These are phyloP conservation scores for Chloroceryle inda DNA, from an alignment of 2,797 vertebrate species.

Conservation along the genomic window DNA sequence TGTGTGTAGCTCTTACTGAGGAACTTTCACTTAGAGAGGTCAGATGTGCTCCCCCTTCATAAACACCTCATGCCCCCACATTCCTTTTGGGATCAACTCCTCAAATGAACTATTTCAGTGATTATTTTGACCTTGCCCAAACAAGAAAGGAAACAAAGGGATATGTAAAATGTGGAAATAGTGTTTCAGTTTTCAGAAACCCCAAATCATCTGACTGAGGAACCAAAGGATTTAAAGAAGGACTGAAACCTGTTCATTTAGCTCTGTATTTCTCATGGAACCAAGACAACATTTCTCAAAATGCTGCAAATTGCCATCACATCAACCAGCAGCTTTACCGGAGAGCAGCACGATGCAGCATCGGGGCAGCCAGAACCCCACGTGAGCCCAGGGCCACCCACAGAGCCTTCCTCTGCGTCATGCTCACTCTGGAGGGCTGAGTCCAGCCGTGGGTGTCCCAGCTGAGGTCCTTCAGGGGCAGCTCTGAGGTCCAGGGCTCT, in stretches of 20 bases:
- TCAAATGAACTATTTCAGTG: neutral
- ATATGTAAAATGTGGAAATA: neutral
- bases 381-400: neutral
- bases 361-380: neutral
- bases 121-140: neutral
- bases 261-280: neutral
- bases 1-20: neutral
- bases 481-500: neutral
- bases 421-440: accelerated
- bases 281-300: accelerated
- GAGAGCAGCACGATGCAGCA: accelerated
- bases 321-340: neutral
- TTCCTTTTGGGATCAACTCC: neutral
- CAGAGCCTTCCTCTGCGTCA: neutral
- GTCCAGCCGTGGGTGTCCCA: neutral
- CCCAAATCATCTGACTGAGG: neutral
- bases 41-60: accelerated
- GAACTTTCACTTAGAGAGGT: neutral
- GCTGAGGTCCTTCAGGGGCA: neutral
- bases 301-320: accelerated
- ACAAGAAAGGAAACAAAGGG: neutral
- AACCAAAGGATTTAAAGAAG: neutral
- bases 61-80: neutral
- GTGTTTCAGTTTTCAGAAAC: accelerated
- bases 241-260: accelerated